A percentile compares a stretch with the other conserved stretches of the same genome.
These are phyloP conservation scores for Indicator maculatus DNA, from an alignment of 2,113 vertebrate genomes.

Conservation along the genomic window DNA sequence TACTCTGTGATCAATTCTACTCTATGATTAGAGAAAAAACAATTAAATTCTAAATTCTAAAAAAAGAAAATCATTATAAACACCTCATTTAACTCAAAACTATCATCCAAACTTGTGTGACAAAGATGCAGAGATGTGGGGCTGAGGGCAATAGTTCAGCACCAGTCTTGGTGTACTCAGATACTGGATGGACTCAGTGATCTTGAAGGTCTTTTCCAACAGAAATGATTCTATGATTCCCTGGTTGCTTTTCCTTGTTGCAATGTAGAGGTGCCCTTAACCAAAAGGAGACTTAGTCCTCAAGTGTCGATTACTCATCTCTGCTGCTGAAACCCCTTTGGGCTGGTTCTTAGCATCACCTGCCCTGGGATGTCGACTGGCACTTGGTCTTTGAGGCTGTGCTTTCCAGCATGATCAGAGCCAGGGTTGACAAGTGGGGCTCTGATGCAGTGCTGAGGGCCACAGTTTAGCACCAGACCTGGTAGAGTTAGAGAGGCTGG, in stretches of 20 bases:
- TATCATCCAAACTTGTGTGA: neutral
- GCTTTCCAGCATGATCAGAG: slow-evolving; percentile 67
- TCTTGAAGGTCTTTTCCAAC: too few species aligned
- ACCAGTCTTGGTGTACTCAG: too few species aligned
- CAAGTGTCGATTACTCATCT: neutral
- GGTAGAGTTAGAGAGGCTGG: too few species aligned
- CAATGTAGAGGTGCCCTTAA: neutral
- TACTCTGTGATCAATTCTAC: neutral
- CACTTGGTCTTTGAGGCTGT: slow-evolving; percentile 56
- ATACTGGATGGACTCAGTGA: too few species aligned
- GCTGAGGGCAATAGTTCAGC: too few species aligned
- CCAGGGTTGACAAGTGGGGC: slow-evolving; percentile 69
- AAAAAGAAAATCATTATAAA: neutral
- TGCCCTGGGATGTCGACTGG: slow-evolving; percentile 50
- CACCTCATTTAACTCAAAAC: neutral
- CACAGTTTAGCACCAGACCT: too few species aligned
- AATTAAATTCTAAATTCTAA: neutral
- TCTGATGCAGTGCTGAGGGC: slow-evolving; percentile 64
- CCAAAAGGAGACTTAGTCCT: neutral
- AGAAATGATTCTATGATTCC: too few species aligned
- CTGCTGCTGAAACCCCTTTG: neutral
- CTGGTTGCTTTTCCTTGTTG: neutral
- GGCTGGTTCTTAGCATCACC: slow-evolving; percentile 7
- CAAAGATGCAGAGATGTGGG: too few species aligned
- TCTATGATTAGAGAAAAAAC: neutral